These are phyloP conservation scores for Sitophilus oryzae DNA, from an alignment of 1,140 invertebrate genomes.

Conservation along the genomic window DNA sequence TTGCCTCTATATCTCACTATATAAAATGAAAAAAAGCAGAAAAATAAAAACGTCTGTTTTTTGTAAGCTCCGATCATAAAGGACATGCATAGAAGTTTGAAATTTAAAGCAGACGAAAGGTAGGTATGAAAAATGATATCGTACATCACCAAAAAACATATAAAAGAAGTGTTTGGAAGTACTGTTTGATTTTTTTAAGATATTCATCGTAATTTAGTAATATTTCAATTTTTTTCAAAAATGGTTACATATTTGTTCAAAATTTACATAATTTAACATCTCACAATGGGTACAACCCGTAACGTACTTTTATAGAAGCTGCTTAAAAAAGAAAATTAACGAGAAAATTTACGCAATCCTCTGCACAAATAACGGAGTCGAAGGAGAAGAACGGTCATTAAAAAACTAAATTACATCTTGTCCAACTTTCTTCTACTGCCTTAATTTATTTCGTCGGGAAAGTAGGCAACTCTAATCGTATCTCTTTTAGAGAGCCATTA, in stretches of 20 bases:
- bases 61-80: not conserved
- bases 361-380: not conserved
- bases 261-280: no score
- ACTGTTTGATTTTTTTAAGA: no score
- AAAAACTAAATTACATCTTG: constrained; percentile 4
- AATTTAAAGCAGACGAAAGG: not conserved
- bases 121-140: not conserved
- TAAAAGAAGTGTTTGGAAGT: not conserved
- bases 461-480: constrained; percentile 4
- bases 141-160: not conserved
- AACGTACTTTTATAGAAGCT: no score
- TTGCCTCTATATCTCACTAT: no score
- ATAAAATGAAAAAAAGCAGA: no score
- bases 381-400: constrained; percentile 2
- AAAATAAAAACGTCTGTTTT: no score
- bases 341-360: no score
- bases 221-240: no score
- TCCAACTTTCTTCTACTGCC: not conserved
- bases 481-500: constrained; percentile 7
- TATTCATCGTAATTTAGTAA: no score
- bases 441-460: constrained; percentile 5
- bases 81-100: not conserved
- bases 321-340: no score
- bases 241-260: no score
- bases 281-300: no score